Evolutionary conservation across 2,888 invertebrate genomes (phyloP).

Genomic region (Sabatieria punctata): DNA sequence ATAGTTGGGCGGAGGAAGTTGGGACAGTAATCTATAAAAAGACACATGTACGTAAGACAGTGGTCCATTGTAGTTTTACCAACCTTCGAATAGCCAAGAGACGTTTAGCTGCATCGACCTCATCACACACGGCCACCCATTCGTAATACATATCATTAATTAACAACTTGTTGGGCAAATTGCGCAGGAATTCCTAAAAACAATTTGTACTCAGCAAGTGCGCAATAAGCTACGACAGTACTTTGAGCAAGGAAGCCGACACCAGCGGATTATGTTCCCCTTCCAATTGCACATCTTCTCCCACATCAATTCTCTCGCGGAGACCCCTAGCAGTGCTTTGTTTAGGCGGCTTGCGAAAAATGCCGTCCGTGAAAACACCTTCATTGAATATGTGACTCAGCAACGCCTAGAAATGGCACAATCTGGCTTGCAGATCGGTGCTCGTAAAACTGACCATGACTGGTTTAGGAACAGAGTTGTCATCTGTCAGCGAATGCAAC

Average conservation of each 20-base stretch:
- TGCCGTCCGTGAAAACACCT: conserved; percentile 66
- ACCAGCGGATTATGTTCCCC: conserved; percentile 58
- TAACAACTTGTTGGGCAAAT: conserved; percentile 59
- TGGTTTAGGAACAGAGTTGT: conserved; percentile 48
- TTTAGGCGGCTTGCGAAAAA: conserved; percentile 68
- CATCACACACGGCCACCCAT: conserved; percentile 38
- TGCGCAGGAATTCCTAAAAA: conserved; percentile 53
- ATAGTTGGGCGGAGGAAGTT: conserved; percentile 58
- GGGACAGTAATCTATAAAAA: conserved; percentile 34
- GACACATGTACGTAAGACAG: background rate
- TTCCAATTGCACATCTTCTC: conserved; percentile 41
- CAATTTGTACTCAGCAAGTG: conserved; percentile 21
- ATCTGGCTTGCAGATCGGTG: background rate
- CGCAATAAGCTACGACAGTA: conserved; percentile 11
- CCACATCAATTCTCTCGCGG: conserved; percentile 52
- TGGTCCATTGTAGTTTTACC: background rate
- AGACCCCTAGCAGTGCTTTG: conserved; percentile 49
- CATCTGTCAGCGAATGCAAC: conserved; percentile 42
- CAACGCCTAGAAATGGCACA: conserved; percentile 45
- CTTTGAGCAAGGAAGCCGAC: conserved; percentile 58
- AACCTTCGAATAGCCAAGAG: background rate
- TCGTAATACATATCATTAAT: conserved; percentile 42
- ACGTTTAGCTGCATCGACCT: conserved; percentile 10
- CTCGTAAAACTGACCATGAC: conserved; percentile 34
- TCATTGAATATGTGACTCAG: conserved; percentile 52